Evolutionary conservation across 2,113 vertebrate genomes (phyloP).

Genomic region (Blennius ocellaris): DNA sequence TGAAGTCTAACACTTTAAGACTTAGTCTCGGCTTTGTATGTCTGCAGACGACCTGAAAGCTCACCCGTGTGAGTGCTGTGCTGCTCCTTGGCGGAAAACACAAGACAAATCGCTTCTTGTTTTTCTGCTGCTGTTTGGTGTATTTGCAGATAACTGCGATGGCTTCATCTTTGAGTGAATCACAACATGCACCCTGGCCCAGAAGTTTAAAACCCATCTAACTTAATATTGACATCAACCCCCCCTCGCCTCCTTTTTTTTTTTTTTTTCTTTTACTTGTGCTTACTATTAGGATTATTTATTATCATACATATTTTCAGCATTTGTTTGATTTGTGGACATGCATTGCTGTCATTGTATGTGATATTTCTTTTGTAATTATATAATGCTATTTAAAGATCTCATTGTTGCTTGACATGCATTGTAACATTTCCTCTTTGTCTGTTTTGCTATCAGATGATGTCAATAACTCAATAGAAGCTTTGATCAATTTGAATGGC

Average conservation of each 20-base stretch:
- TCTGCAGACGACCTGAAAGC: slow-evolving; percentile 46
- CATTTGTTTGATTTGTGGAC: slow-evolving; percentile 81
- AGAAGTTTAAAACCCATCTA: slow-evolving; percentile 64
- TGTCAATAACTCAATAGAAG: slow-evolving; percentile 82
- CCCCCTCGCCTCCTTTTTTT: background rate
- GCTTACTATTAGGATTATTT: slow-evolving; percentile 84
- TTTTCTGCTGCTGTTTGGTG: slow-evolving; percentile 44
- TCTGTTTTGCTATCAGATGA: slow-evolving; percentile 77
- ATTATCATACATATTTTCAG: slow-evolving; percentile 85
- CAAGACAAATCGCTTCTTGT: slow-evolving; percentile 28
- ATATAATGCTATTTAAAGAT: slow-evolving; percentile 84
- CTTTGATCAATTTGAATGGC: slow-evolving; percentile 80
- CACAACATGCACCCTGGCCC: slow-evolving; percentile 61
- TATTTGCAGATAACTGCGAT: slow-evolving; percentile 62
- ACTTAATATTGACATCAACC: slow-evolving; percentile 47
- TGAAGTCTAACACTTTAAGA: slow-evolving; percentile 34
- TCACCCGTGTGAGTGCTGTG: slow-evolving; percentile 34
- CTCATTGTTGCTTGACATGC: slow-evolving; percentile 80
- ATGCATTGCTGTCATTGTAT: slow-evolving; percentile 82
- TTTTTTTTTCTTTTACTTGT: slow-evolving; percentile 64
- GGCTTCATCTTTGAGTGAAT: slow-evolving; percentile 60
- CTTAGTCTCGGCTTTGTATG: slow-evolving; percentile 58
- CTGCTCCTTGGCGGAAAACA: slow-evolving; percentile 31
- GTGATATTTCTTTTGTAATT: slow-evolving; percentile 84
- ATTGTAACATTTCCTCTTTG: slow-evolving; percentile 81